Base-by-base conservation (phyloP, 2,888 invertebrate species). In the Siphonodentalium dalli region DNA sequence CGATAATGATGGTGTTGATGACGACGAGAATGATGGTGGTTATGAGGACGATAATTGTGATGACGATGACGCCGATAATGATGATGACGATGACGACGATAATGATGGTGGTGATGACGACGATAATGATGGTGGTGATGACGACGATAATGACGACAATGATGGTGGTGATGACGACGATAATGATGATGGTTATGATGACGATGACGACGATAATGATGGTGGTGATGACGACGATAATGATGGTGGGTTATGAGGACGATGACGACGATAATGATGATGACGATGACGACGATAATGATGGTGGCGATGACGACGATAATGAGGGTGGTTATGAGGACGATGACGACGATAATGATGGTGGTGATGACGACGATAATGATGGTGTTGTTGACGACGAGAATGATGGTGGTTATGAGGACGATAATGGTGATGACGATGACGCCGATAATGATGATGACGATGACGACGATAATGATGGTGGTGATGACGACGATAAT, bases 391-490 rank as follows among this genome's bases (percentile, higher is more conserved):
- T 33, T 20, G 18, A 8, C 8, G 31, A 44, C 11, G 31, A 44
- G 13, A 23, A 44, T 6, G 31, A 44, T 4, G 44, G 33, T 6
- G 6, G 18, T 20, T 31, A 31, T 4, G 33, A 44, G 3, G 31
- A 31, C n/a, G n/a, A n/a, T 27, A 20, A 28, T 39, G 44, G 47
- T 54, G 44, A 47, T 34, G 35, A 39, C 26, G 11, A 24, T 46
- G 34, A 54, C 42, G 53, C 15, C 21, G 34, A 23, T 44, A 26
- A 28, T 54, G 45, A 29, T 38, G 58, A 34, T 44, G 41, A 34
- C 21, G 35, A 46, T 45, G 28, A 28, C 38, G 37, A 47, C 21
- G 27, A 26, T 15, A 13, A 38, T n/a, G n/a, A 23, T 9, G 13
- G 28, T 27, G 13, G 15, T n/a, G 44, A 31, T 26, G 52, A 31